phyloP scores from a whole-genome alignment of 2,113 vertebrate genomes.

The Vombatus ursinus region DNA sequence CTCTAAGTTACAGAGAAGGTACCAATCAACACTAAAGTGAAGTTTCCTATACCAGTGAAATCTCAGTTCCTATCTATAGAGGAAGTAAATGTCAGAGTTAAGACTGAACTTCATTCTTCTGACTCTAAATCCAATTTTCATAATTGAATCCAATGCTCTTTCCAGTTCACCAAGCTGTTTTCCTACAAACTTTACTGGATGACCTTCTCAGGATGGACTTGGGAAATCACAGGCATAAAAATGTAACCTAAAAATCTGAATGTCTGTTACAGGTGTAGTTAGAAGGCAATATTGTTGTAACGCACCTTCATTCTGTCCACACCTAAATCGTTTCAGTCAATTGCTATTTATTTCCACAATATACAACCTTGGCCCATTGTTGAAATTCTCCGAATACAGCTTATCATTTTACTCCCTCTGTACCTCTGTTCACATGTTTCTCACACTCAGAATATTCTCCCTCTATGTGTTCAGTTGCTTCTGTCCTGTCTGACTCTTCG shows the following conservation, averaged over 20 bases:
- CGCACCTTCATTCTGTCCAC: neutral
- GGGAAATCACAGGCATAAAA: neutral
- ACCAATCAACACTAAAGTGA: neutral
- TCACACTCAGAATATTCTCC: neutral
- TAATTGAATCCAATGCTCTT: neutral
- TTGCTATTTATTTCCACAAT: neutral
- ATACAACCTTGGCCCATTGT: neutral
- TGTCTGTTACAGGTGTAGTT: neutral
- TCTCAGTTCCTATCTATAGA: neutral
- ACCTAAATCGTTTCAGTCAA: neutral
- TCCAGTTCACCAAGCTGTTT: slow-evolving; percentile 16
- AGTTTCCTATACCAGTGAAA: neutral
- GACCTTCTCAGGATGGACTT: slow-evolving; percentile 26
- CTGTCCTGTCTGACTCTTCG: no score
- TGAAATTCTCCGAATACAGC: neutral
- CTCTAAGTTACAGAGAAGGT: neutral
- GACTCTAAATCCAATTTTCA: neutral
- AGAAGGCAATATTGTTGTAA: neutral
- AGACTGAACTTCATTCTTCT: neutral
- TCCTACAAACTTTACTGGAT: slow-evolving; percentile 28
- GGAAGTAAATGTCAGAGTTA: neutral
- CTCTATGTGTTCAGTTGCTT: neutral
- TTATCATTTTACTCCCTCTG: neutral
- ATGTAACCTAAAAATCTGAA: neutral
- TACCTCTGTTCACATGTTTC: neutral